A percentile compares a stretch with the other conserved stretches of the same genome.
These are phyloP conservation scores for Sesia bembeciformis DNA, from an alignment of 2,888 invertebrate species.

Conservation along the genomic window DNA sequence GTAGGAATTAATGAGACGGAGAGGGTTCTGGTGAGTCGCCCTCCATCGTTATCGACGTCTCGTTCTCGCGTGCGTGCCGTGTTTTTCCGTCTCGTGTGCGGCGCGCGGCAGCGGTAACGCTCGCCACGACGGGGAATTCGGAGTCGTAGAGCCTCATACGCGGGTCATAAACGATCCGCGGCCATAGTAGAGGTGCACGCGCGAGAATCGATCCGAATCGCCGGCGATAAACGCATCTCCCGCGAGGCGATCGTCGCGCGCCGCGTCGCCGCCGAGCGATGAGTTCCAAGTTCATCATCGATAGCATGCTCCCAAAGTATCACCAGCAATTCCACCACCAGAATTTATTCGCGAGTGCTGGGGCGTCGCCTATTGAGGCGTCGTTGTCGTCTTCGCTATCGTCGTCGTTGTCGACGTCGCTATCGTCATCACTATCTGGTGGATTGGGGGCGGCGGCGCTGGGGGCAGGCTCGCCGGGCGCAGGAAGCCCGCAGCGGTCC, in stretches of 20 bases:
- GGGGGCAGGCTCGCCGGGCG: constrained; percentile 73
- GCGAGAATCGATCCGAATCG: constrained; percentile 75
- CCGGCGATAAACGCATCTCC: constrained; percentile 73
- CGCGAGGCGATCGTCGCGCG: constrained; percentile 73
- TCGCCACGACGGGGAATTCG: constrained; percentile 82
- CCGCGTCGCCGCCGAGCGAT: constrained; percentile 81
- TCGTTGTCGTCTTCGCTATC: constrained; percentile 75
- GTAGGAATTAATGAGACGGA: constrained; percentile 73
- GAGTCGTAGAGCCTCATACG: constrained; percentile 90
- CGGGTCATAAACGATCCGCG: constrained; percentile 90
- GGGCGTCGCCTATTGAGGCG: constrained; percentile 83
- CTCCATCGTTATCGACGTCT: constrained; percentile 35
- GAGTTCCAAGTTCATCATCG: constrained; percentile 98
- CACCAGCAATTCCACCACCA: constrained; percentile 82
- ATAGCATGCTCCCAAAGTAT: constrained; percentile 98
- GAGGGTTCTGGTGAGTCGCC: constrained; percentile 59
- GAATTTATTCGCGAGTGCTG: constrained; percentile 76
- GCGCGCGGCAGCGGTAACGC: constrained; percentile 71
- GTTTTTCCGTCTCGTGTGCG: constrained; percentile 69
- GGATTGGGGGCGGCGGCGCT: constrained; percentile 78
- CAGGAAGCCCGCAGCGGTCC: constrained; percentile 78
- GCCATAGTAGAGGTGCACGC: constrained; percentile 76
- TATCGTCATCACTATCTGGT: constrained; percentile 76
- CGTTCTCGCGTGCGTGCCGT: constrained; percentile 56
- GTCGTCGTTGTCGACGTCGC: constrained; percentile 72